Percentiles rank a stretch among this genome's conserved stretches.
Evolutionary conservation across 2,888 invertebrate genomes (phyloP).

Genomic region (Stratiomys singularior): DNA sequence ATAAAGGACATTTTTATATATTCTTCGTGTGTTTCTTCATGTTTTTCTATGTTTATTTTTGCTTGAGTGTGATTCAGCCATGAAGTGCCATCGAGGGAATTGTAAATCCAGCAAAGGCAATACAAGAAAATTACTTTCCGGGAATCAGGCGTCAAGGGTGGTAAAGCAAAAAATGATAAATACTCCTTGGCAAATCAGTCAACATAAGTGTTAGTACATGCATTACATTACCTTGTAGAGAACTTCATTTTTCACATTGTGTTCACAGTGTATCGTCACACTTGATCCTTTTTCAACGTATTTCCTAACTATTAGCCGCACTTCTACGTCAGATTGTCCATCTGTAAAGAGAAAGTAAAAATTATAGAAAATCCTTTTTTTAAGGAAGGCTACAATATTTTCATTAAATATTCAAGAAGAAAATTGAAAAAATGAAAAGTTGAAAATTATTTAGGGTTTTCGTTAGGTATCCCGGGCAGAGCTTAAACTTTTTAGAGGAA

Average conservation of each 20-base stretch:
- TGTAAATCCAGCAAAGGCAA: neutral
- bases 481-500: too few species aligned
- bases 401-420: too few species aligned
- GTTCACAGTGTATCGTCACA: conserved; percentile 78
- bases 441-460: too few species aligned
- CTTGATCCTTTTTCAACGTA: conserved; percentile 79
- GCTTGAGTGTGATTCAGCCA: neutral
- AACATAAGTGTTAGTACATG: neutral
- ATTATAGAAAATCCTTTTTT: neutral
- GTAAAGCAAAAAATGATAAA: neutral
- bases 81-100: conserved; percentile 6
- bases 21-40: conserved; percentile 13
- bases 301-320: conserved; percentile 75
- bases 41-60: neutral
- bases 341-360: conserved; percentile 56
- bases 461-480: too few species aligned
- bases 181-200: neutral
- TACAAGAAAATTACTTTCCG: neutral
- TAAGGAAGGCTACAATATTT: neutral
- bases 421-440: too few species aligned
- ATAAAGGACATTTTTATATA: neutral
- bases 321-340: conserved; percentile 70
- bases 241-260: conserved; percentile 78
- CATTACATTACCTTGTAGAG: conserved; percentile 76
- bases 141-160: neutral